Evolutionary conservation across 1,140 invertebrate genomes (phyloP).

Genomic region (Scaptomyza hsui): DNA sequence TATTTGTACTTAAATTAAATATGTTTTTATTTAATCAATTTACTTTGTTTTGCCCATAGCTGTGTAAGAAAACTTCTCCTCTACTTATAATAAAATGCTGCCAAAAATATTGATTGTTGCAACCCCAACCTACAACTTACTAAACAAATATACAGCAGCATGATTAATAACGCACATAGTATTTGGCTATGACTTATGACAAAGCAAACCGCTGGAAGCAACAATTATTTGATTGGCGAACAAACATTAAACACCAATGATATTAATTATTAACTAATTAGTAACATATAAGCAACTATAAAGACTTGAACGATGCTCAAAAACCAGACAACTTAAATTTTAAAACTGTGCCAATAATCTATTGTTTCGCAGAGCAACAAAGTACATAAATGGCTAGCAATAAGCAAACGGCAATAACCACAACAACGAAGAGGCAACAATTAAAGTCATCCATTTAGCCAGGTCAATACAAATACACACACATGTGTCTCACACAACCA

Average conservation of each 20-base stretch:
- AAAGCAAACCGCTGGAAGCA: constrained; percentile 2
- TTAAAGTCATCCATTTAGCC: constrained; percentile 14
- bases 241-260: too few species aligned
- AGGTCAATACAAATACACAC: constrained; percentile 27
- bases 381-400: background rate
- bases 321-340: too few species aligned
- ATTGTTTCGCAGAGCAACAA: background rate
- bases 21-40: constrained; percentile 27
- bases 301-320: too few species aligned
- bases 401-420: constrained; percentile 7
- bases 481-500: background rate
- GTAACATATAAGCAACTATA: too few species aligned
- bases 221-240: constrained; percentile 12
- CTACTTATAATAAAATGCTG: background rate
- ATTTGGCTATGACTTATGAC: background rate
- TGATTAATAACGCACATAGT: constrained; percentile 24
- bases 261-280: constrained; percentile 4
- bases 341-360: background rate
- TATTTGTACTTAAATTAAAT: too few species aligned
- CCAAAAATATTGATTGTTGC: constrained; percentile 13
- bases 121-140: background rate
- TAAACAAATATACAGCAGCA: constrained; percentile 4
- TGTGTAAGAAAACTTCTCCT: background rate
- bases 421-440: constrained; percentile 6
- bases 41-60: background rate